Evolutionary conservation across 2,888 invertebrate species (phyloP).

Genomic region (Limnephilus auricula): DNA sequence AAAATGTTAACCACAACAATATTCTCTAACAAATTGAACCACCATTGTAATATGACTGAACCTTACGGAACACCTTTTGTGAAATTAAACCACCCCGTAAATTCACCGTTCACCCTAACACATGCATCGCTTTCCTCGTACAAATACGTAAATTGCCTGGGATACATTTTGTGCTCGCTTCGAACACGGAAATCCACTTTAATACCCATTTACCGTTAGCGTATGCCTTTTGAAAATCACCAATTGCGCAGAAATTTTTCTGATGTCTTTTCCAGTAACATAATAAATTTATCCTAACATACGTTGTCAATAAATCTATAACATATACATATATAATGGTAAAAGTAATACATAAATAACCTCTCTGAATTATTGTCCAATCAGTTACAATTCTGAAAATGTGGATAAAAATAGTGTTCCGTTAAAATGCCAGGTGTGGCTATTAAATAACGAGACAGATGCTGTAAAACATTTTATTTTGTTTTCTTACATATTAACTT

Average conservation of each 20-base stretch:
- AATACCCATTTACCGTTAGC: background rate
- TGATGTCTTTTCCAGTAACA: background rate
- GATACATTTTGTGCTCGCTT: background rate
- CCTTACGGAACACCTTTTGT: background rate
- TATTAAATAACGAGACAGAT: too few relatives aligned
- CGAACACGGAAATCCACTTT: background rate
- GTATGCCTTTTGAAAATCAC: background rate
- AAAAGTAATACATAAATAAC: too few relatives aligned
- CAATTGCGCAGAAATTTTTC: background rate
- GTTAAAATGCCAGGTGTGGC: too few relatives aligned
- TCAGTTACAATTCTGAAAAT: too few relatives aligned
- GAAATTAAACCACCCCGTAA: background rate
- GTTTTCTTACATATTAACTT: too few relatives aligned
- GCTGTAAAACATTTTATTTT: too few relatives aligned
- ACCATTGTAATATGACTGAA: background rate
- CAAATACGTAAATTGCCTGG: background rate
- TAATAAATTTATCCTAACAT: background rate
- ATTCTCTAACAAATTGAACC: background rate
- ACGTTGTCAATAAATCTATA: background rate
- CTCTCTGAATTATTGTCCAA: too few relatives aligned
- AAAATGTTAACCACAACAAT: too few relatives aligned
- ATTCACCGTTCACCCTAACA: background rate
- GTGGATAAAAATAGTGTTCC: too few relatives aligned
- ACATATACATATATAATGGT: too few relatives aligned
- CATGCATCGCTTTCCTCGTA: background rate